phyloP scores from a whole-genome alignment of 1,140 invertebrate species.

The Hypothenemus hampei region DNA sequence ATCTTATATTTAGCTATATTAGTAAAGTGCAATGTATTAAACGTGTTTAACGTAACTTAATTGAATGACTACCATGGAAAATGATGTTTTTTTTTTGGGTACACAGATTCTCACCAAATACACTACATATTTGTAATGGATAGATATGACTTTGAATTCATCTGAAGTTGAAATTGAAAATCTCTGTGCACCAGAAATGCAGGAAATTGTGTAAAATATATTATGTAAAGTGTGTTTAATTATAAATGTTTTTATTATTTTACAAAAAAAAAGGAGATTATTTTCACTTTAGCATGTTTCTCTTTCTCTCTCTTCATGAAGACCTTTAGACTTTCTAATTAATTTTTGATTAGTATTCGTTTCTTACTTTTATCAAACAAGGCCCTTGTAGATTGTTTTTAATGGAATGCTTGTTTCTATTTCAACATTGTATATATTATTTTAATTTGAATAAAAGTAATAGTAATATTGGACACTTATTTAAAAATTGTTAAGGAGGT shows the following conservation, averaged over 20 bases:
- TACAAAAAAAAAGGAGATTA: slow-evolving; percentile 17
- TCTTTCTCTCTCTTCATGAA: neutral
- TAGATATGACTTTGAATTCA: neutral
- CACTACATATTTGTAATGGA: neutral
- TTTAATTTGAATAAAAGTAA: slow-evolving; percentile 23
- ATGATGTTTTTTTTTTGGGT: slow-evolving; percentile 9
- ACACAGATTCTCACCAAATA: slow-evolving; percentile 16
- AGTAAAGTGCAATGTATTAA: slow-evolving; percentile 29
- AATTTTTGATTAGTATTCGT: neutral
- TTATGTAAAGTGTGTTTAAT: slow-evolving; percentile 22
- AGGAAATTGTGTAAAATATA: slow-evolving; percentile 21
- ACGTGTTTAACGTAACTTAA: slow-evolving; percentile 23
- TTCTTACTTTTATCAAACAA: slow-evolving; percentile 4
- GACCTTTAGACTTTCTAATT: neutral
- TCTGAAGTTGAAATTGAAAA: neutral
- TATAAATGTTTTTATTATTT: slow-evolving; percentile 20
- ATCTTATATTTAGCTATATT: slow-evolving; percentile 32
- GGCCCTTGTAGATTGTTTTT: slow-evolving; percentile 23
- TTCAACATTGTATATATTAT: slow-evolving; percentile 26
- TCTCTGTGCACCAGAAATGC: slow-evolving; percentile 20
- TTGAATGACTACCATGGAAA: slow-evolving; percentile 20
- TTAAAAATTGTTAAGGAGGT: slow-evolving; percentile 25
- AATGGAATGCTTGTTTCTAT: slow-evolving; percentile 27
- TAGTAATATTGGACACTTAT: slow-evolving; percentile 29
- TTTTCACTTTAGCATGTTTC: slow-evolving; percentile 6